Conservation (phyloP, 2,797 vertebrate genomes). For the Sternarchorhynchus goeldii region DNA sequence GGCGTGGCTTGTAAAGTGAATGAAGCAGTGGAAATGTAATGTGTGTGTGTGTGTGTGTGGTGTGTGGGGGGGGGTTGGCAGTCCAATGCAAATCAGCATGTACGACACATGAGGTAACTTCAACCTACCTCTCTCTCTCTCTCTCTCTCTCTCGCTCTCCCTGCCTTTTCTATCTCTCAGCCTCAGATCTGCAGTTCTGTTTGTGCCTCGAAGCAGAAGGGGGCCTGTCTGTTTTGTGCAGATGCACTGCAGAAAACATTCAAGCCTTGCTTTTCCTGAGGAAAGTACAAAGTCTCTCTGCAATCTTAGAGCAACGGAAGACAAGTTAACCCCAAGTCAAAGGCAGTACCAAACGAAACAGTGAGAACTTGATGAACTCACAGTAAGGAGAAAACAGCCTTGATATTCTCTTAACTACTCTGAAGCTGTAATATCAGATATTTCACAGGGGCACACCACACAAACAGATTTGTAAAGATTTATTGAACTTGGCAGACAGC, state of each 20-base stretch:
- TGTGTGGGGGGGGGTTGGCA: neutral
- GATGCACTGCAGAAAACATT: conserved; percentile 48
- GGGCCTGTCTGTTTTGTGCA: conserved; percentile 30
- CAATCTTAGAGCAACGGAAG: conserved; percentile 1
- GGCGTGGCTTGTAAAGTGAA: neutral
- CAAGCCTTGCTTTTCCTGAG: conserved; percentile 37
- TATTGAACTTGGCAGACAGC: neutral
- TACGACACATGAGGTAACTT: neutral
- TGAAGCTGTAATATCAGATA: neutral
- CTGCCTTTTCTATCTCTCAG: neutral
- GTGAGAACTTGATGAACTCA: neutral
- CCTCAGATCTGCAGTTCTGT: conserved; percentile 27
- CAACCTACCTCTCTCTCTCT: neutral
- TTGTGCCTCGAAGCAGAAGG: conserved; percentile 10
- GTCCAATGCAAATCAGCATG: too few species aligned
- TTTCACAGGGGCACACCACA: neutral
- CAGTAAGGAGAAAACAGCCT: neutral
- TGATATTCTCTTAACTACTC: neutral
- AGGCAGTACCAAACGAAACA: neutral
- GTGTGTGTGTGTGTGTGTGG: neutral
- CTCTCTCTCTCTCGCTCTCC: neutral
- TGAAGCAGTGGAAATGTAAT: conserved; percentile 8
- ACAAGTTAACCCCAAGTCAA: conserved; percentile 28
- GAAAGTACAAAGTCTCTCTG: conserved; percentile 6
- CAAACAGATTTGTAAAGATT: neutral